Evolutionary conservation across 2,888 invertebrate species (phyloP).

Genomic region (Clostera curtula): DNA sequence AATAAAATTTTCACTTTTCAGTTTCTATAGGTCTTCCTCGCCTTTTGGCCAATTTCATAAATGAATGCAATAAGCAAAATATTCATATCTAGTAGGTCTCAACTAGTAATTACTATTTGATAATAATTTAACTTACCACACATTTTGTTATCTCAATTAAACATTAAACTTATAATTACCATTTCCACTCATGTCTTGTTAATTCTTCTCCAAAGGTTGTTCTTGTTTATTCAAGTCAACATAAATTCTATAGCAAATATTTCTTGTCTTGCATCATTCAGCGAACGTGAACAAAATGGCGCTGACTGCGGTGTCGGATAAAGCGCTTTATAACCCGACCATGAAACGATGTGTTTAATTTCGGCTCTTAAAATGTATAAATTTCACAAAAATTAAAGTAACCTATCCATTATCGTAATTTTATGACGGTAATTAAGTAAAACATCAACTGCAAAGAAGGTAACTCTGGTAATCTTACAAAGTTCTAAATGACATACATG

Average conservation of each 20-base stretch:
- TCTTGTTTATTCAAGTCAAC: conserved; percentile 3
- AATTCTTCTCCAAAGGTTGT: conserved; percentile 13
- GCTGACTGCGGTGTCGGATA: conserved; percentile 47
- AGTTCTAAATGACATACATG: too few species aligned
- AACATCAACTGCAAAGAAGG: background rate
- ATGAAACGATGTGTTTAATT: too few species aligned
- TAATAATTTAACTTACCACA: too few species aligned
- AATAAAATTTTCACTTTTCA: conserved; percentile 27
- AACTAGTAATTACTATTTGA: too few species aligned
- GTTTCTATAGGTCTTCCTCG: background rate
- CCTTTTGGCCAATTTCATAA: too few species aligned
- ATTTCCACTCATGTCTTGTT: conserved; percentile 24
- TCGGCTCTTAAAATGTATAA: too few species aligned
- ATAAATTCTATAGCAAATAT: conserved; percentile 27
- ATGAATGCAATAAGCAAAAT: too few species aligned
- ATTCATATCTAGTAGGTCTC: too few species aligned
- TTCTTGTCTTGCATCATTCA: conserved; percentile 57
- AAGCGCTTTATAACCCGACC: conserved; percentile 65
- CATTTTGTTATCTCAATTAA: too few species aligned
- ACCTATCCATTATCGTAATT: background rate
- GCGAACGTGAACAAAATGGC: conserved; percentile 67
- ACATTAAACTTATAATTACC: conserved; percentile 11
- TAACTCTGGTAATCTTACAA: background rate
- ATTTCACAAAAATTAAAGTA: background rate
- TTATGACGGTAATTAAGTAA: background rate